Evolutionary conservation across 2,888 invertebrate species (phyloP).

Genomic region (Philereme transversata): DNA sequence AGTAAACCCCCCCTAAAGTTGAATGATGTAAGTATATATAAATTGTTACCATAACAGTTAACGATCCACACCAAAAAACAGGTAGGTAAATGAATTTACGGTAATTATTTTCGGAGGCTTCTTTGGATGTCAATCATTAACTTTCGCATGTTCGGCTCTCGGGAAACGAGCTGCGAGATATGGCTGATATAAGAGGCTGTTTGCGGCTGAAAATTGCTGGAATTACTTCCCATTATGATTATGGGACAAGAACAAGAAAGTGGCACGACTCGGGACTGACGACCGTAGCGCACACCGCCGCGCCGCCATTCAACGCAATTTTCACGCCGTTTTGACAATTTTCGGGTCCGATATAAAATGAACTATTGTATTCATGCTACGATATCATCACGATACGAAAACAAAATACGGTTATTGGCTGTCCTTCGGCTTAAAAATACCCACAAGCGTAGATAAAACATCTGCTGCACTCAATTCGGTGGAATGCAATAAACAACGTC

Average conservation of each 20-base stretch:
- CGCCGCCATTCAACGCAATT: slow-evolving; percentile 54
- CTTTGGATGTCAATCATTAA: slow-evolving; percentile 56
- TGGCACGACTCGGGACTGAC: slow-evolving; percentile 56
- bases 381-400: slow-evolving; percentile 31
- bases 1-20: neutral
- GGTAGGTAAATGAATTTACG: slow-evolving; percentile 53
- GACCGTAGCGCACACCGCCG: slow-evolving; percentile 48
- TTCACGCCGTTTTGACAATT: slow-evolving; percentile 63
- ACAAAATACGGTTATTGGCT: slow-evolving; percentile 25
- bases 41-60: neutral
- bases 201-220: slow-evolving; percentile 67
- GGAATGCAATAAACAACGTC: slow-evolving; percentile 42
- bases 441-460: slow-evolving; percentile 33
- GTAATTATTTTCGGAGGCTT: slow-evolving; percentile 48
- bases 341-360: slow-evolving; percentile 37
- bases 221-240: slow-evolving; percentile 75
- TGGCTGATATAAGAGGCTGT: slow-evolving; percentile 61
- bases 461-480: slow-evolving; percentile 38
- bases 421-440: slow-evolving; percentile 35
- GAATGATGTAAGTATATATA: slow-evolving; percentile 6
- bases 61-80: slow-evolving; percentile 3
- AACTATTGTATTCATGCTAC: slow-evolving; percentile 24
- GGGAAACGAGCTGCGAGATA: slow-evolving; percentile 60
- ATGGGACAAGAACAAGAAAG: slow-evolving; percentile 72
- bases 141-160: slow-evolving; percentile 55